Evolutionary conservation across 1,140 invertebrate species (phyloP).

Genomic region (Drosophila aff.): DNA sequence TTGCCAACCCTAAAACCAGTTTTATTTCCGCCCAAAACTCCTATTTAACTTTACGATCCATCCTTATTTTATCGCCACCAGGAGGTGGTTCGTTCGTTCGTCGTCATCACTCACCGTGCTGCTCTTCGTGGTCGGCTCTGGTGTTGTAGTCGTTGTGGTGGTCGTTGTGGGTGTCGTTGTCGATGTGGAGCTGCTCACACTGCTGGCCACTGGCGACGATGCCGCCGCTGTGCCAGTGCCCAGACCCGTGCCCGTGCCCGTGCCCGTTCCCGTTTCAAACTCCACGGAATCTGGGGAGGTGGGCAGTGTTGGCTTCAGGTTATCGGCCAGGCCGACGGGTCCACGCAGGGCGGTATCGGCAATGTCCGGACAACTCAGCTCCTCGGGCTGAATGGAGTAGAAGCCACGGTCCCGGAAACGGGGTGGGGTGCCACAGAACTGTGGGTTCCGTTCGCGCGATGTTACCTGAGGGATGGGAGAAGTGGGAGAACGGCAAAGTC

Average conservation of each 20-base stretch:
- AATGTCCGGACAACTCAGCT: conserved; percentile 86
- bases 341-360: conserved; percentile 81
- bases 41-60: conserved; percentile 27
- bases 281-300: conserved; percentile 78
- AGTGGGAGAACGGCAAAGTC: background rate
- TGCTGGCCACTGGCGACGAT: conserved; percentile 74
- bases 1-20: background rate
- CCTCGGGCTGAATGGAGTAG: conserved; percentile 93
- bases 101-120: conserved; percentile 72
- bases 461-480: conserved; percentile 86
- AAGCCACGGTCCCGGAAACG: conserved; percentile 92
- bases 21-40: conserved; percentile 16
- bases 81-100: too few relatives aligned
- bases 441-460: conserved; percentile 95
- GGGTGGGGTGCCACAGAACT: conserved; percentile 95
- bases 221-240: conserved; percentile 79
- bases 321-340: conserved; percentile 86
- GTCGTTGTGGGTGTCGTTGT: conserved; percentile 65
- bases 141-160: conserved; percentile 63
- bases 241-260: conserved; percentile 36
- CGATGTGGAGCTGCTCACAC: conserved; percentile 72
- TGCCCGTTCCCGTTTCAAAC: conserved; percentile 53
- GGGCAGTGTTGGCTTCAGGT: conserved; percentile 71
- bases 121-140: conserved; percentile 53
- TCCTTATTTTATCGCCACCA: conserved; percentile 26